Evolutionary conservation across 2,113 vertebrate genomes (phyloP).

Genomic region (Syngnathus scovelli): DNA sequence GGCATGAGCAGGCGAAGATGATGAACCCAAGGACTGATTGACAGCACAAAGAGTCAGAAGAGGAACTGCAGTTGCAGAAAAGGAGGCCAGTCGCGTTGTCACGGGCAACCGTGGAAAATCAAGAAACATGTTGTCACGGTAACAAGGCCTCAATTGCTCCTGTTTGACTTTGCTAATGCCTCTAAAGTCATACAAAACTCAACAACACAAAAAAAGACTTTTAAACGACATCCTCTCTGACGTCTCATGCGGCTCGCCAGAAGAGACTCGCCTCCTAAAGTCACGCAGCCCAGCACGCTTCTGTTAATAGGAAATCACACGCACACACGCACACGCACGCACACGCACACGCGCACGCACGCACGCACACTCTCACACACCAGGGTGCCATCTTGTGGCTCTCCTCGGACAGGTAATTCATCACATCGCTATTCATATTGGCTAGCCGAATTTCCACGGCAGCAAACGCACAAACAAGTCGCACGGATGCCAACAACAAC

Average conservation of each 20-base stretch:
- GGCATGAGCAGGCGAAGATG: neutral
- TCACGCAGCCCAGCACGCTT: neutral
- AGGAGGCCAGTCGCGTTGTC: conserved; percentile 60
- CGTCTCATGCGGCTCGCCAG: neutral
- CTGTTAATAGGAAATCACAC: neutral
- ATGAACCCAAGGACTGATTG: neutral
- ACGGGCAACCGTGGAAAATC: conserved; percentile 65
- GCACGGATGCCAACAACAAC: neutral
- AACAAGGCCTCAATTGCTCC: conserved; percentile 41
- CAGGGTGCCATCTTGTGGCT: conserved; percentile 45
- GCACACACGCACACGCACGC: too few relatives aligned
- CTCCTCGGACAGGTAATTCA: conserved; percentile 49
- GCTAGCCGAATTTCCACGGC: conserved; percentile 48
- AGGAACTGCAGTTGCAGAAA: conserved; percentile 29
- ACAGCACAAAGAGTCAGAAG: neutral
- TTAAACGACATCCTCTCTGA: neutral
- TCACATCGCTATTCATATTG: conserved; percentile 59
- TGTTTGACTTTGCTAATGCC: neutral
- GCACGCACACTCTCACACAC: neutral
- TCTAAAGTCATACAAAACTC: neutral
- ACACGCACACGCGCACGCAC: neutral
- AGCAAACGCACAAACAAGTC: neutral
- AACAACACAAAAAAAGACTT: neutral
- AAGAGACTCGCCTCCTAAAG: neutral
- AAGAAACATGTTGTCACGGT: conserved; percentile 67